Evolutionary conservation across 2,797 vertebrate genomes (phyloP).

Genomic region (Microchirus variegatus): DNA sequence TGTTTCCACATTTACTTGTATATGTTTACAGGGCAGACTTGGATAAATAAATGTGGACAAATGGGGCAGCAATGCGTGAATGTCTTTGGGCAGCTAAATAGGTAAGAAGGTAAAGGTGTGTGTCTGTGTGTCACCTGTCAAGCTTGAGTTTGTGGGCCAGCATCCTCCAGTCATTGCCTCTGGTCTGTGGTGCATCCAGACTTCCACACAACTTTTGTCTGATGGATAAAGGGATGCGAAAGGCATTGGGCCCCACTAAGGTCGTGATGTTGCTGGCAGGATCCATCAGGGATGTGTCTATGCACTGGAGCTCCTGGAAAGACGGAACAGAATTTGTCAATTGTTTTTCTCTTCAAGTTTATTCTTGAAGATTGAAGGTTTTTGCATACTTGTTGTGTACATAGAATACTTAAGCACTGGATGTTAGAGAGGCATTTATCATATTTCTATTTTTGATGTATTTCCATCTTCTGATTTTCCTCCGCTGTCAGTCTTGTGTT

Average conservation of each 20-base stretch:
- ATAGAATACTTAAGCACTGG: conserved; percentile 2
- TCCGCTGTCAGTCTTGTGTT: conserved; percentile 4
- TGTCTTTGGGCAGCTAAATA: no score
- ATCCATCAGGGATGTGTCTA: conserved; percentile 91
- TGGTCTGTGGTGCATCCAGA: conserved; percentile 94
- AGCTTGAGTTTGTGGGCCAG: conserved; percentile 95
- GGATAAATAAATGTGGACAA: no score
- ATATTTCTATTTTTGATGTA: neutral
- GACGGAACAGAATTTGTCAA: conserved; percentile 22
- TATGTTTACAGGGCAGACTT: no score
- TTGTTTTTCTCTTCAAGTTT: neutral
- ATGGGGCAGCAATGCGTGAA: no score
- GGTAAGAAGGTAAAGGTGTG: no score
- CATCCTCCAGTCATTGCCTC: conserved; percentile 98
- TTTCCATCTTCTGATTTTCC: neutral
- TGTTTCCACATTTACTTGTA: no score
- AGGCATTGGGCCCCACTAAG: conserved; percentile 91
- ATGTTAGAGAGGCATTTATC: neutral
- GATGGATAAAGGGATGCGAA: conserved; percentile 95
- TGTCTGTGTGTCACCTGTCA: conserved; percentile 85
- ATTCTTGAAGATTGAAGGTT: neutral
- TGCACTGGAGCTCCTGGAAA: conserved; percentile 88
- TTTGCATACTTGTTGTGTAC: neutral
- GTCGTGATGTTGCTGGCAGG: conserved; percentile 90
- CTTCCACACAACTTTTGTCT: conserved; percentile 97